phyloP scores from a whole-genome alignment of 2,113 vertebrate genomes.

The Riparia riparia region DNA sequence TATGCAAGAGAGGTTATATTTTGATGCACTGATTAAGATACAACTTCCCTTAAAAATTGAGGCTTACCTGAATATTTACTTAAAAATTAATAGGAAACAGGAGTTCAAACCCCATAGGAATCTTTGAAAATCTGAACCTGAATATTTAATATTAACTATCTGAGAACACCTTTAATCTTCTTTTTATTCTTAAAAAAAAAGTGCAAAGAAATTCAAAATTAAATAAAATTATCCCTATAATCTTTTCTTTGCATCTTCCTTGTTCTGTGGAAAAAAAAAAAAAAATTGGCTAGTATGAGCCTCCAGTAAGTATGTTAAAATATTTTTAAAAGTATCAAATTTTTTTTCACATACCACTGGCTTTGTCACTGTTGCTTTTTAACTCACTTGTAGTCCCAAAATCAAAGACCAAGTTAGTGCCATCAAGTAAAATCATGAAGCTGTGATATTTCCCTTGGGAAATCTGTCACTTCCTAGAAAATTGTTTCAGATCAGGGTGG shows the following conservation, averaged over 20 bases:
- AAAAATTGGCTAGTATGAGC: neutral
- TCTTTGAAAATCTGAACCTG: neutral
- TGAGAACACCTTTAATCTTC: neutral
- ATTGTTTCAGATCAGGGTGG: neutral
- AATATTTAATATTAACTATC: neutral
- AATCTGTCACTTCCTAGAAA: neutral
- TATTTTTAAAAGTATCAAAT: neutral
- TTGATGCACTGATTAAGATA: neutral
- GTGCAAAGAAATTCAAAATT: neutral
- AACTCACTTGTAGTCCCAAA: neutral
- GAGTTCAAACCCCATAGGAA: neutral
- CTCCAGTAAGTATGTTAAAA: neutral
- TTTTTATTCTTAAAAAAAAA: neutral
- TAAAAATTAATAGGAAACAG: neutral
- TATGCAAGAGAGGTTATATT: neutral
- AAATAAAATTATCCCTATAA: neutral
- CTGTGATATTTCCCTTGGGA: neutral
- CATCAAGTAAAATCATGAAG: neutral
- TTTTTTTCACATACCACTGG: neutral
- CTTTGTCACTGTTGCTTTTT: neutral
- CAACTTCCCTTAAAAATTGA: neutral
- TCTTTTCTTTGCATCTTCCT: neutral
- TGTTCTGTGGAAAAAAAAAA: neutral
- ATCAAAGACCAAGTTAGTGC: conserved; percentile 3
- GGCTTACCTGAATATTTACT: neutral